These are phyloP conservation scores for Psammodynastes pulverulentus DNA, from an alignment of 2,113 vertebrate species.

Conservation along the genomic window DNA sequence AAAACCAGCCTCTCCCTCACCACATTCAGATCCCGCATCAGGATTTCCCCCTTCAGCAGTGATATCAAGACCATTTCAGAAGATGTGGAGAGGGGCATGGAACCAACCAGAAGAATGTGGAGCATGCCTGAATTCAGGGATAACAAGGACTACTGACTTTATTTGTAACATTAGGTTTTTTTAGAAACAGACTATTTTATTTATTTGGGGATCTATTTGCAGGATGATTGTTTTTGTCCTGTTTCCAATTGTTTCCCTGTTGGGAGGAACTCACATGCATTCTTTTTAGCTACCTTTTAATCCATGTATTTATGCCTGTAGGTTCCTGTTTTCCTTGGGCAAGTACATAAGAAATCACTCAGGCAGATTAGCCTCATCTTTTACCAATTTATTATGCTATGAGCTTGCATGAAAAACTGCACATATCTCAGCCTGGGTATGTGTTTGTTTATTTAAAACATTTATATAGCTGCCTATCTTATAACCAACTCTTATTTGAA, in stretches of 20 bases:
- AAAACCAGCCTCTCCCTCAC: conserved; percentile 79
- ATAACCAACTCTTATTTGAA: not conserved
- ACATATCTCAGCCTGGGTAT: not conserved
- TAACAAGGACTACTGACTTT: conserved; percentile 69
- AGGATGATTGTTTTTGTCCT: conserved; percentile 24
- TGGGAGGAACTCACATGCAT: not conserved
- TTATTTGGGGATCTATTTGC: conserved; percentile 21
- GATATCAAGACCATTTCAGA: conserved; percentile 90
- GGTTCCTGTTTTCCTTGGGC: not conserved
- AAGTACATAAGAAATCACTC: not conserved
- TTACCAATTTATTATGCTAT: not conserved
- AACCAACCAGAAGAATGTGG: conserved; percentile 77
- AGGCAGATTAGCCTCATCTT: not conserved
- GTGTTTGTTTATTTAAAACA: not conserved
- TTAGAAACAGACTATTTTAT: conserved; percentile 39
- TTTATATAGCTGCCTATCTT: not conserved
- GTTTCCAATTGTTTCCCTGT: conserved; percentile 15
- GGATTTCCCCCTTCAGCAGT: conserved; percentile 88
- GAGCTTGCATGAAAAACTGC: not conserved
- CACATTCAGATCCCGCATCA: conserved; percentile 82
- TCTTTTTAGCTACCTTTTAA: not conserved
- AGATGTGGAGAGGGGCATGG: conserved; percentile 83
- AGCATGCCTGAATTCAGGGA: conserved; percentile 90
- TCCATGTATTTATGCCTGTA: not conserved
- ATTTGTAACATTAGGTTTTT: conserved; percentile 36